Percentiles rank a stretch among this genome's conserved stretches.
Conservation (phyloP, 2,797 vertebrate species). For the Erithacus rubecula region DNA sequence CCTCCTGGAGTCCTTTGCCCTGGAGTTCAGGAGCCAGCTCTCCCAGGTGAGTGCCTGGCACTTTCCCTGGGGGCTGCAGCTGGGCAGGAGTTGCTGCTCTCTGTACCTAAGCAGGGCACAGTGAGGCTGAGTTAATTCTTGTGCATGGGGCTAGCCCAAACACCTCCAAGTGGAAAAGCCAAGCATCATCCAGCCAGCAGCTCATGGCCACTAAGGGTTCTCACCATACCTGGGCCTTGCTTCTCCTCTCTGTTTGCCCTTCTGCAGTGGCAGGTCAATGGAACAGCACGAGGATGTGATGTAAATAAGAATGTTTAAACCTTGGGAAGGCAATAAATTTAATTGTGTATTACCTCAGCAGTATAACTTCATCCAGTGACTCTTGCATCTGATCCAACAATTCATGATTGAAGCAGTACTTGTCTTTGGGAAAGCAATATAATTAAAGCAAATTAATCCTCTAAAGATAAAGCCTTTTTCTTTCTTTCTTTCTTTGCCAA, state of each 20-base stretch:
- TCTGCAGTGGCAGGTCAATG: neutral
- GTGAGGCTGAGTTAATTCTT: neutral
- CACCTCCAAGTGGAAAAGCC: neutral
- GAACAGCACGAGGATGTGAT: neutral
- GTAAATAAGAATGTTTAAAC: slow-evolving; percentile 30
- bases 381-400: slow-evolving; percentile 13
- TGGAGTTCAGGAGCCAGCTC: slow-evolving; percentile 68
- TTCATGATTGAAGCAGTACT: neutral
- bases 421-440: slow-evolving; percentile 18
- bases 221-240: neutral
- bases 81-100: neutral
- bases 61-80: neutral
- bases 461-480: neutral
- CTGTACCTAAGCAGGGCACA: neutral
- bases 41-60: slow-evolving; percentile 62
- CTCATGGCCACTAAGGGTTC: neutral
- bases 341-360: slow-evolving; percentile 12
- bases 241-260: neutral
- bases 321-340: neutral
- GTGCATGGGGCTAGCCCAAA: neutral
- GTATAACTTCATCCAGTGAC: neutral
- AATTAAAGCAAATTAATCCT: slow-evolving; percentile 39
- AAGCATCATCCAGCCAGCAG: neutral
- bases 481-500: neutral
- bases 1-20: slow-evolving; percentile 61